A percentile compares a stretch with the other conserved stretches of the same genome.
phyloP scores from a whole-genome alignment of 2,113 vertebrate genomes.

The Paradoxurus hermaphroditus region DNA sequence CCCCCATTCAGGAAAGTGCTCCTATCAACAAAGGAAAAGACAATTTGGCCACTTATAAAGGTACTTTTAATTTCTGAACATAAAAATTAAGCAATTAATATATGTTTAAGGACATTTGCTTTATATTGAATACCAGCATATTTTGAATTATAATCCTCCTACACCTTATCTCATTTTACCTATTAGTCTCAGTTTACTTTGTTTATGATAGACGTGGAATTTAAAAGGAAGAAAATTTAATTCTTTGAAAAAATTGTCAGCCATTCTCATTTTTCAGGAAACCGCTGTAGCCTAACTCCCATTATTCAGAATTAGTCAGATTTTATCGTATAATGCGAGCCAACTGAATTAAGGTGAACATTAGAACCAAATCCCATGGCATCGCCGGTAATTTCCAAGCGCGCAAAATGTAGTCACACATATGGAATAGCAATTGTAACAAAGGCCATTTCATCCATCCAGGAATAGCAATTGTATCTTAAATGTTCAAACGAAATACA shows the following conservation, averaged over 20 bases:
- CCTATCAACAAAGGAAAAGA: neutral
- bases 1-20: accelerated
- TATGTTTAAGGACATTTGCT: neutral
- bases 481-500: neutral
- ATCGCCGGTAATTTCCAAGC: neutral
- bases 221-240: slow-evolving; percentile 27
- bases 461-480: neutral
- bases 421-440: neutral
- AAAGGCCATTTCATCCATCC: neutral
- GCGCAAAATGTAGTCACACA: neutral
- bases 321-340: slow-evolving; percentile 24
- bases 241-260: slow-evolving; percentile 29
- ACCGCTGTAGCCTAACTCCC: neutral
- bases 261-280: slow-evolving; percentile 44
- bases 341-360: slow-evolving; percentile 10
- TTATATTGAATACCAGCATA: neutral
- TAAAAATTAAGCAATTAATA: neutral
- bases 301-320: slow-evolving; percentile 55
- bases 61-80: neutral
- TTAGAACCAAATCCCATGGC: slow-evolving; percentile 12
- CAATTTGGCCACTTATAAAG: neutral
- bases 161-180: neutral
- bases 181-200: slow-evolving; percentile 9
- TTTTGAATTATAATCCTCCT: neutral
- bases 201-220: neutral